A percentile compares a stretch with the other conserved stretches of the same genome.
Evolutionary conservation across 2,888 invertebrate species (phyloP).

Genomic region (Augochlorella aurata): DNA sequence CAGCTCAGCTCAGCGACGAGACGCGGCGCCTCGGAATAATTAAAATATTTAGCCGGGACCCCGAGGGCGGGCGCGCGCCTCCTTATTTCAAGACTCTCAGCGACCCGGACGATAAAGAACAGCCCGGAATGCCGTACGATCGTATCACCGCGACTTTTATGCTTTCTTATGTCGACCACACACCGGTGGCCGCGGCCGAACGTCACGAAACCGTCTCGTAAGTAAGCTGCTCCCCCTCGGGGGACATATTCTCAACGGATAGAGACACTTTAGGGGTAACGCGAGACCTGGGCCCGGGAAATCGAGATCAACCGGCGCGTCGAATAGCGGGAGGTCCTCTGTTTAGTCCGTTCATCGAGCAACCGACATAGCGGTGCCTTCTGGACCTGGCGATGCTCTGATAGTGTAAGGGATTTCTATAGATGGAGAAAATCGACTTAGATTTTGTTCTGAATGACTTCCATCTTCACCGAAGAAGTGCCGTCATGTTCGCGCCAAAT

Average conservation of each 20-base stretch:
- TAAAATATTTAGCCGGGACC: conserved; percentile 67
- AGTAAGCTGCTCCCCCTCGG: conserved; percentile 50
- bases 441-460: no score
- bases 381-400: neutral
- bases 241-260: conserved; percentile 51
- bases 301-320: conserved; percentile 57
- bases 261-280: conserved; percentile 65
- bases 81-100: conserved; percentile 44
- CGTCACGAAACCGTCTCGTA: conserved; percentile 52
- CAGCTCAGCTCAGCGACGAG: no score
- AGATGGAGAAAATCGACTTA: no score
- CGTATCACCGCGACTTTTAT: conserved; percentile 74
- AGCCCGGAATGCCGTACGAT: conserved; percentile 72
- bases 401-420: neutral
- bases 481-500: no score
- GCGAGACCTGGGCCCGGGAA: conserved; percentile 52
- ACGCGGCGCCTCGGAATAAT: conserved; percentile 61
- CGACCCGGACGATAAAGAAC: conserved; percentile 70
- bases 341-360: conserved; percentile 15
- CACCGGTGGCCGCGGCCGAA: conserved; percentile 47
- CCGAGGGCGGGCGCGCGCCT: conserved; percentile 20
- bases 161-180: conserved; percentile 72
- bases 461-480: no score
- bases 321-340: conserved; percentile 45
- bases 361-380: neutral